Percentiles rank a stretch among this genome's conserved stretches.
Evolutionary conservation across 2,113 vertebrate genomes (phyloP).

Genomic region (Callipepla squamata): DNA sequence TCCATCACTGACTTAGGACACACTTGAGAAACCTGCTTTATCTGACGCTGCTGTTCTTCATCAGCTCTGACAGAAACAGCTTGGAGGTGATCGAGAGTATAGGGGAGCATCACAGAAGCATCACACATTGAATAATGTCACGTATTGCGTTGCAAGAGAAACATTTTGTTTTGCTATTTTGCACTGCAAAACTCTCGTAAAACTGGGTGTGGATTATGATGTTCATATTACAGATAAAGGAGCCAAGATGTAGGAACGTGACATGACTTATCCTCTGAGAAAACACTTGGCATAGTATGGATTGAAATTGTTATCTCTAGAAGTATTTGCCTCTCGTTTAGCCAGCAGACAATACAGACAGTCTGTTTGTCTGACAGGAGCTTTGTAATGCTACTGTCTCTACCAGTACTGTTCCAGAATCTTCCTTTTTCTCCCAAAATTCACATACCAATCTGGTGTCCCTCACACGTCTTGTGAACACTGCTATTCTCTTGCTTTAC

Average conservation of each 20-base stretch:
- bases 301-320: neutral
- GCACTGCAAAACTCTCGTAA: neutral
- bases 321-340: neutral
- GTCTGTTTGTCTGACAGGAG: neutral
- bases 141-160: neutral
- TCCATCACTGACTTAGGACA: neutral
- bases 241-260: neutral
- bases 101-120: rapidly evolving
- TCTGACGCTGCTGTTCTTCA: neutral
- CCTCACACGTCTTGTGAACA: neutral
- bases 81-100: neutral
- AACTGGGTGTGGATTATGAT: neutral
- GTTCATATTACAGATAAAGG: neutral
- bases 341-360: neutral
- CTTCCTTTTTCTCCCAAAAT: neutral
- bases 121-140: neutral
- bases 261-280: neutral
- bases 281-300: neutral
- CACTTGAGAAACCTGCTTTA: neutral
- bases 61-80: neutral
- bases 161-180: neutral
- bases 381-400: neutral
- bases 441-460: neutral
- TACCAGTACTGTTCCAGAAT: neutral
- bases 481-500: neutral